Base-by-base conservation (phyloP, 2,888 invertebrate genomes). In the Masnerella sp. region DNA sequence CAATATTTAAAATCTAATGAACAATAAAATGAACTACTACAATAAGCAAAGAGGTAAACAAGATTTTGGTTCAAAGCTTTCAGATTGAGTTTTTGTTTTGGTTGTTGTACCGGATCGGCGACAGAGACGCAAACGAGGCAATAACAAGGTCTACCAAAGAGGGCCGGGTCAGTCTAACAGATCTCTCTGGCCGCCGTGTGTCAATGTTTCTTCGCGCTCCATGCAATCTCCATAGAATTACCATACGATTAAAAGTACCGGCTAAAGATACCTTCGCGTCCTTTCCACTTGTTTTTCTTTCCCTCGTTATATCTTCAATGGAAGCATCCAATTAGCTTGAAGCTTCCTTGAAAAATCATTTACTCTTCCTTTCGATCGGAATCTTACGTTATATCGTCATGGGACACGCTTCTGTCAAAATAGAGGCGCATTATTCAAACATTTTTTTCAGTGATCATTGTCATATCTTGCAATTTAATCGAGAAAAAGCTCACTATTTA, bases 181-280 rank as follows among this genome's bases (percentile, higher is more conserved):
- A 45, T 64, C 74, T 71, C 61, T 79, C 79, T 80, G 81, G 79
- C 79, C 81, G 81, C 81, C 81, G 78, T 79, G 82, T 80, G 82
- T 84, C 82, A 83, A 84, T 82, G 68, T 59, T 81, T 79, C 78
- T 83, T 82, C 82, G 73, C 62, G 67, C 80, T 80, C 81, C 82
- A 77, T 83, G 84, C 85, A 86, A 86, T 86, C 83, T 86, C 84
- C 86, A 85, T 86, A 85, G 80, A 80, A 86, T 86, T 86, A 86
- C 81, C 86, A 86, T 86, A 85, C 84, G 83, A 85, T 86, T 86
- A 86, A 83, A 78, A 80, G 51, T 32, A 76, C 79, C 78, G 76
- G 77, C 77, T 77, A 49, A 40, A 59, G 72, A 51, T 58, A 42
- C 40, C 43, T 12, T 11, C 45, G 11, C 25, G 18, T 28, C 64